These are phyloP conservation scores for Muscicapa striata DNA, from an alignment of 2,797 vertebrate genomes.

Conservation along the genomic window DNA sequence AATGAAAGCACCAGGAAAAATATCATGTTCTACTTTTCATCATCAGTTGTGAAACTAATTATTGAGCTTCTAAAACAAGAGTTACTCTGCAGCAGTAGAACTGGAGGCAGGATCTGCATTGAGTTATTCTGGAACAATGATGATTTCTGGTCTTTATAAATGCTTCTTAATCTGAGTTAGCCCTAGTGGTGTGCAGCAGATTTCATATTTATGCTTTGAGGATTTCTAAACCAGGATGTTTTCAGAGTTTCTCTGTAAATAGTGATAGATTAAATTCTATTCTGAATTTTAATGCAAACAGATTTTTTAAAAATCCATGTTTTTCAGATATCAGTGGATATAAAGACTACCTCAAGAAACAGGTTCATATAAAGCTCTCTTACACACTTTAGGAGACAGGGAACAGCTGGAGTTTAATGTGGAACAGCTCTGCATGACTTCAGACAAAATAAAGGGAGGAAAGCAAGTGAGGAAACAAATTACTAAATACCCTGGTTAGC, in stretches of 20 bases:
- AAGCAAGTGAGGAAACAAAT: not conserved
- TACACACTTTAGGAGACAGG: not conserved
- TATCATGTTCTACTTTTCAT: slow-evolving; percentile 6
- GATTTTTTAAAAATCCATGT: not conserved
- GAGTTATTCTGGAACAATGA: not conserved
- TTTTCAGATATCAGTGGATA: not conserved
- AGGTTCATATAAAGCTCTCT: not conserved
- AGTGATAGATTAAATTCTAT: not conserved
- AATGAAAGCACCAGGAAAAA: slow-evolving; percentile 21
- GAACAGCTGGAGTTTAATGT: not conserved
- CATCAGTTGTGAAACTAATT: slow-evolving; percentile 9
- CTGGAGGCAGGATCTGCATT: not conserved
- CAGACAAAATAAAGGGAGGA: not conserved
- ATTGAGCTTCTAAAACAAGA: slow-evolving; percentile 1
- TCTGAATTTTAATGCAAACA: not conserved
- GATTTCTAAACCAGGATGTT: not conserved
- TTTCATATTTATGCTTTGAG: not conserved
- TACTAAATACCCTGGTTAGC: not conserved
- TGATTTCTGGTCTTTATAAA: not conserved
- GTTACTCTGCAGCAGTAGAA: not conserved
- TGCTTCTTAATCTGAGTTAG: not conserved
- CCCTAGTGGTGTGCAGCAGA: not conserved
- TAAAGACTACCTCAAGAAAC: not conserved
- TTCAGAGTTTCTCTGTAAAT: not conserved
- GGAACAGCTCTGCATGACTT: not conserved